Conservation (phyloP, 2,888 invertebrate genomes). For the Chrysodeixis includens region DNA sequence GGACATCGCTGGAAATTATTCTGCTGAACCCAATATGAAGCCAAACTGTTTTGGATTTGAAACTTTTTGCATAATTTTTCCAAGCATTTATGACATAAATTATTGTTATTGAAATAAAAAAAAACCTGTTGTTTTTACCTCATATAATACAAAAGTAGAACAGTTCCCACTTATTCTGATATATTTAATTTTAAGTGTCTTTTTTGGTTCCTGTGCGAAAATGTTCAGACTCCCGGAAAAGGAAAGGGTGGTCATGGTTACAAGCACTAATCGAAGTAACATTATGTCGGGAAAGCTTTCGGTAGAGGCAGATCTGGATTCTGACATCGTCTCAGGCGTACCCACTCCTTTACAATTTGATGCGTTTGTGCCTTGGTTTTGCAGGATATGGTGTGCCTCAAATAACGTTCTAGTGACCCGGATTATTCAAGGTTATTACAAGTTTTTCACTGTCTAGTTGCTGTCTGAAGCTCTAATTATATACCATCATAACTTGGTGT, state of each 20-base stretch:
- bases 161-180: not conserved
- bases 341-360: constrained; percentile 70
- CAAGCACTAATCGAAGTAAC: not conserved
- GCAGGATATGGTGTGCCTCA: constrained; percentile 58
- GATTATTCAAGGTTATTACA: constrained; percentile 55
- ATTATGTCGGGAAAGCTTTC: not conserved
- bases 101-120: too few species aligned
- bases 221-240: not conserved
- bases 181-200: not conserved
- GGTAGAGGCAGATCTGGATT: not conserved
- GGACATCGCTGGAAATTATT: too few species aligned
- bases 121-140: too few species aligned
- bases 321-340: not conserved
- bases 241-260: not conserved
- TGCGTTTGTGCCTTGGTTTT: constrained; percentile 73
- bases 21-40: not conserved
- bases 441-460: not conserved
- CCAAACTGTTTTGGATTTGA: not conserved
- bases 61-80: not conserved
- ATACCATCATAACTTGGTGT: too few species aligned
- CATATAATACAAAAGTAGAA: too few species aligned
- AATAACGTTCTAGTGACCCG: constrained; percentile 55
- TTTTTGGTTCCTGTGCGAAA: not conserved
- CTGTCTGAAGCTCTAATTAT: too few species aligned
- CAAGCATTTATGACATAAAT: not conserved